Base-by-base conservation (phyloP, 2,797 vertebrate genomes). In the Helarctos malayanus region DNA sequence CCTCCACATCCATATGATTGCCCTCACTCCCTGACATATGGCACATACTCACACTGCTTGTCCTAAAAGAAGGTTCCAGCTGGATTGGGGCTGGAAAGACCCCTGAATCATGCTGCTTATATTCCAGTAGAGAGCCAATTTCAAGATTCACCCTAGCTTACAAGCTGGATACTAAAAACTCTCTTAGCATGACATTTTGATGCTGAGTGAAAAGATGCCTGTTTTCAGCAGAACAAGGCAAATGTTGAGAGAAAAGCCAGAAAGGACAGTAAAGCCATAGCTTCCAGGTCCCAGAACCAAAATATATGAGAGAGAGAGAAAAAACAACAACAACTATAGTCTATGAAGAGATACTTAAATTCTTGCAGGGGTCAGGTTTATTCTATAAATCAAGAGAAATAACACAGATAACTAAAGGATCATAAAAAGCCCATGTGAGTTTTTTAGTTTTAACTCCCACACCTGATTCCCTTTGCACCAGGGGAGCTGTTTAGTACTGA, bases 351-450 rank as follows among this genome's bases (percentile, higher is more conserved):
- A 92, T 35, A 35, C 35, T 78, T 87, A 86, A 61, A 75, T 61
- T 45, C 27, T 54, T n/a, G 9, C 19, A n/a, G 14, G 19, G 35
- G 32, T 14, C 9, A 78, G 4, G 2, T 27, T 90, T 56, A 88
- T 76, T 96, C 96, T 84, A 69, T 93, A 89, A 78, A 88, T 63
- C 45, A 89, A 92, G 63, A 76, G 86, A 86, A 92, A 91, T 47
- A 81, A 35, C 6, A n/a, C 15, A 9, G 83, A 47, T 85, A 25
- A 1, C 47, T 79, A n/a, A 78, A 84, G 11, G 41, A 63, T 87
- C 56, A 82, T 86, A 23, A 85, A 63, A 68, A 89, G 47, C 14
- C 5, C 38, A 32, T 41, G 47, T 32, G 14, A 45, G 23, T 23
- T 54, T 59, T 84, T 52, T 54, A 29, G 5, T 82, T 86, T 82